phyloP scores from a whole-genome alignment of 2,113 vertebrate species.

The Rissa tridactyla region DNA sequence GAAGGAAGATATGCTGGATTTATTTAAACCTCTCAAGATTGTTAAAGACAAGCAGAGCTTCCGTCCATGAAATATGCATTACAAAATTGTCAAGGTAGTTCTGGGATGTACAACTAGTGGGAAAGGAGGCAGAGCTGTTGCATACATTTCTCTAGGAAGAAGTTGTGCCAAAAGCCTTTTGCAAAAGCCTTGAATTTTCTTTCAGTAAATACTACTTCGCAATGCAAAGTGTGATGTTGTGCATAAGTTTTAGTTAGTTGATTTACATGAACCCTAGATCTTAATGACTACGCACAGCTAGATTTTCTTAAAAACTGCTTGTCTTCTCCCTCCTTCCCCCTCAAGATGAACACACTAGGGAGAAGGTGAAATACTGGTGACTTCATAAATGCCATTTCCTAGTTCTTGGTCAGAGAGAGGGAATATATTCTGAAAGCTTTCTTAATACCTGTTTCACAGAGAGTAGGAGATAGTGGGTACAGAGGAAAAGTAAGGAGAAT shows the following conservation, averaged over 20 bases:
- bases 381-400: background rate
- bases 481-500: background rate
- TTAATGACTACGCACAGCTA: background rate
- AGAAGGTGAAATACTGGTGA: background rate
- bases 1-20: background rate
- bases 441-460: background rate
- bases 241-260: background rate
- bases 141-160: background rate
- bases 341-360: accelerated
- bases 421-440: background rate
- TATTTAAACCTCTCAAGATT: background rate
- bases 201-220: background rate
- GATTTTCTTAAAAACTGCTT: background rate
- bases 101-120: background rate
- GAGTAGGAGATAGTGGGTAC: background rate
- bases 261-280: background rate
- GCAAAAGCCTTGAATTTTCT: background rate
- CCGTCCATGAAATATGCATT: background rate
- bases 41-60: background rate
- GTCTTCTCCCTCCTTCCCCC: background rate
- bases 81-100: background rate
- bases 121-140: background rate
- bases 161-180: background rate
- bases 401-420: background rate
- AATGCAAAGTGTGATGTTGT: background rate